phyloP scores from a whole-genome alignment of 2,888 invertebrate species.

The Drosophila austrosaltans region DNA sequence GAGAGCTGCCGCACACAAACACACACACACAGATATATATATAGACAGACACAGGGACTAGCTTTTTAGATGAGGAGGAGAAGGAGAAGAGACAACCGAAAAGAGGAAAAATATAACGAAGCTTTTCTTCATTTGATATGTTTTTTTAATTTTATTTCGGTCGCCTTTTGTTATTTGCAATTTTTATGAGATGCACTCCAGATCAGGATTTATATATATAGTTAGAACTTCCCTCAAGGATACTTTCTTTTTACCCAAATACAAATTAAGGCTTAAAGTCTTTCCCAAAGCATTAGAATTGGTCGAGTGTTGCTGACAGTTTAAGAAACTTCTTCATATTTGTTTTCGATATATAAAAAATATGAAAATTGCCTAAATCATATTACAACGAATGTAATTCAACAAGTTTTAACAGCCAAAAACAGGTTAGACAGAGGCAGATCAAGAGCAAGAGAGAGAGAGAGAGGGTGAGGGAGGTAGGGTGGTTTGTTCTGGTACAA shows the following conservation, averaged over 20 bases:
- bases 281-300: too few species aligned
- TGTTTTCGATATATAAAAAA: too few species aligned
- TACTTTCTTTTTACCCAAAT: too few species aligned
- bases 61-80: conserved; percentile 41
- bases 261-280: too few species aligned
- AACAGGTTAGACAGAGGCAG: conserved; percentile 2
- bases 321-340: too few species aligned
- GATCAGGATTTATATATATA: too few species aligned
- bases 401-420: conserved; percentile 66
- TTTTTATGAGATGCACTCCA: background rate
- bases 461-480: background rate
- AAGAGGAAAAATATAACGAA: conserved; percentile 15
- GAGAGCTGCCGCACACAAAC: conserved; percentile 71
- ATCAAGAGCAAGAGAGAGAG: background rate
- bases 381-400: conserved; percentile 43
- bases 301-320: too few species aligned
- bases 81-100: conserved; percentile 37
- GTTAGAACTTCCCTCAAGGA: too few species aligned
- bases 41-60: conserved; percentile 35
- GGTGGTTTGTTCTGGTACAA: too few species aligned
- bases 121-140: conserved; percentile 68
- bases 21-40: conserved; percentile 26
- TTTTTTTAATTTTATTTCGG: conserved; percentile 32
- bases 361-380: background rate
- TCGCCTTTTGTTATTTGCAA: conserved; percentile 18